A percentile compares a stretch with the other conserved stretches of the same genome.
These are phyloP conservation scores for Steinernema hermaphroditum DNA, from an alignment of 2,888 invertebrate species.

Conservation along the genomic window DNA sequence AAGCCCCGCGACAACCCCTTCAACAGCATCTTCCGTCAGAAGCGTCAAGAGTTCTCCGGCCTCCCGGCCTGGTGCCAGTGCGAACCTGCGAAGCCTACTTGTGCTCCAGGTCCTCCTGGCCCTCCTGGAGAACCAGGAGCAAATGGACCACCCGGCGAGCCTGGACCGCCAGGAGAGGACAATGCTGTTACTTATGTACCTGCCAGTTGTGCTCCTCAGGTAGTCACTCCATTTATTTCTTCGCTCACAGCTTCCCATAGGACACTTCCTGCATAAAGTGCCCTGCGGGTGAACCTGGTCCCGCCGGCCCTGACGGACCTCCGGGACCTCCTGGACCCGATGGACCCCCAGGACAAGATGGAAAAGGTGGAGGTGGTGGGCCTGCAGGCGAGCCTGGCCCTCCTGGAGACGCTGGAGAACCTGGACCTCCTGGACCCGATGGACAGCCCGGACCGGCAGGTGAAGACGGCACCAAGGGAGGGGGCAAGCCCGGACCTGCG, in stretches of 20 bases:
- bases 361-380: not conserved
- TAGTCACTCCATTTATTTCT: too few relatives aligned
- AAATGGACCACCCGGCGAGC: not conserved
- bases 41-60: conserved; percentile 21
- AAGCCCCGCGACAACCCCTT: conserved; percentile 23
- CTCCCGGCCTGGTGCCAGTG: conserved; percentile 27
- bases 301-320: conserved; percentile 47
- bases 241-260: not conserved
- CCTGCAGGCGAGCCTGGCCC: conserved; percentile 44
- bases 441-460: conserved; percentile 31
- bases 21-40: conserved; percentile 31
- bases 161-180: not conserved
- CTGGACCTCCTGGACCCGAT: conserved; percentile 33
- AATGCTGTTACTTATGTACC: not conserved
- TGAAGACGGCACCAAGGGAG: conserved; percentile 14
- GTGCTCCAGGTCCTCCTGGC: conserved; percentile 11
- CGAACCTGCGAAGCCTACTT: not conserved
- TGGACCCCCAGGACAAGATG: conserved; percentile 39
- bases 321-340: conserved; percentile 50
- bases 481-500: conserved; percentile 33
- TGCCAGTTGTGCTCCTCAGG: conserved; percentile 6
- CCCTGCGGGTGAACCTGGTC: conserved; percentile 41
- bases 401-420: conserved; percentile 39
- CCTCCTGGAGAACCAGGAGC: not conserved
- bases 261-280: conserved; percentile 47